phyloP scores from a whole-genome alignment of 1,140 invertebrate species.

The Temnothorax nylanderi region DNA sequence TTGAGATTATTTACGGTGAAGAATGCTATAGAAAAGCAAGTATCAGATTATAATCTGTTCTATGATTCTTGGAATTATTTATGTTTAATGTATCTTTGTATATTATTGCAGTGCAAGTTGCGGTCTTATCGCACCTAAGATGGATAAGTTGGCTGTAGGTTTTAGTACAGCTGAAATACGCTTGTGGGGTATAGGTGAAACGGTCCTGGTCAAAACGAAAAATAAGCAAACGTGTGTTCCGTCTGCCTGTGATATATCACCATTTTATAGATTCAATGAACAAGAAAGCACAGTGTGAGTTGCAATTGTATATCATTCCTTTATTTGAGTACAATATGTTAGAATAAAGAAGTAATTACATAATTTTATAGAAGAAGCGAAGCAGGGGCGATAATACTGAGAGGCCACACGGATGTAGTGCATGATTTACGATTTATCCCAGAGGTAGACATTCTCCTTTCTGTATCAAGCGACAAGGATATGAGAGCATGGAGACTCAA shows the following conservation, averaged over 20 bases:
- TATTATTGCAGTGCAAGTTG: constrained; percentile 85
- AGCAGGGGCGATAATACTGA: constrained; percentile 87
- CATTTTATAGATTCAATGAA: constrained; percentile 70
- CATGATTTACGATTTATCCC: constrained; percentile 90
- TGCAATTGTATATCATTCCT: constrained; percentile 16
- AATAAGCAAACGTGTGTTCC: constrained; percentile 72
- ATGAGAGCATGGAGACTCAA: constrained; percentile 90
- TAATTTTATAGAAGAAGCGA: constrained; percentile 79
- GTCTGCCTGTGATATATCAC: constrained; percentile 77
- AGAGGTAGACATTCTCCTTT: constrained; percentile 88
- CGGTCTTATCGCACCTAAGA: constrained; percentile 86
- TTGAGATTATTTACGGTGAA: constrained; percentile 87
- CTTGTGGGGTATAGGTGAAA: constrained; percentile 88
- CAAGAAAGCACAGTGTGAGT: constrained; percentile 74
- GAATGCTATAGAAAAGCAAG: constrained; percentile 87
- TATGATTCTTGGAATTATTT: background rate
- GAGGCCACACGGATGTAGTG: constrained; percentile 91
- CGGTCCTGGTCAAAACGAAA: constrained; percentile 84
- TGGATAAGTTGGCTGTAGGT: constrained; percentile 87
- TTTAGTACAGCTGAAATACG: constrained; percentile 88
- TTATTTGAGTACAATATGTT: background rate
- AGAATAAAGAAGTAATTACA: background rate
- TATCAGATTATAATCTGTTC: constrained; percentile 42
- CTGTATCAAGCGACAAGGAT: constrained; percentile 92
- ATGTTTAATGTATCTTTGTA: background rate